These are phyloP conservation scores for Pteromalus puparum DNA, from an alignment of 1,140 invertebrate species.

Conservation along the genomic window DNA sequence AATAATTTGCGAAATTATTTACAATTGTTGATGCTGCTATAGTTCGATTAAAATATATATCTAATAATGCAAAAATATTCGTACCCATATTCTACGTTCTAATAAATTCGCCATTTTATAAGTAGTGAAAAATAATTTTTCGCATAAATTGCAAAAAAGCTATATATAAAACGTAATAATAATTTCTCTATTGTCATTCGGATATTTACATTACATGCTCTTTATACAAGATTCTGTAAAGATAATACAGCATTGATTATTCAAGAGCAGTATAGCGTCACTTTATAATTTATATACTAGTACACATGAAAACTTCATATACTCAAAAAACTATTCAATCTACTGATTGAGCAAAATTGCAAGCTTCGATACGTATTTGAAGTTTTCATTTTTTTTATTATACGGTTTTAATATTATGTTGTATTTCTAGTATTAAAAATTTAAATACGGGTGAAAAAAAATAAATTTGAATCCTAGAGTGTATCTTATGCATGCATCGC, in stretches of 20 bases:
- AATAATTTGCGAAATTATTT: constrained; percentile 1
- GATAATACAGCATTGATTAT: constrained; percentile 48
- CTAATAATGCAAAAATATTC: constrained; percentile 5
- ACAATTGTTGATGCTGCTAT: neutral
- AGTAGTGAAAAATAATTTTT: neutral
- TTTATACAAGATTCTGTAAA: constrained; percentile 1
- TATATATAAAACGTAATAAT: neutral
- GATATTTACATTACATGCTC: constrained; percentile 4
- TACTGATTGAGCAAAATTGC: neutral
- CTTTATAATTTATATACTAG: constrained; percentile 29
- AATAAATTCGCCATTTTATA: neutral
- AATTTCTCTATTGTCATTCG: neutral
- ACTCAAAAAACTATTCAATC: neutral
- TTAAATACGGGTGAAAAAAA: constrained; percentile 62
- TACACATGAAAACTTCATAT: constrained; percentile 39
- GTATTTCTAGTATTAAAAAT: constrained; percentile 53
- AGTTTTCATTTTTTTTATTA: constrained; percentile 36
- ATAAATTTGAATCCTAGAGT: constrained; percentile 74
- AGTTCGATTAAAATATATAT: neutral
- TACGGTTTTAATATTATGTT: constrained; percentile 7
- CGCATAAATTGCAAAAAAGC: neutral
- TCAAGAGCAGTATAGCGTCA: constrained; percentile 6
- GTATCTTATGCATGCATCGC: constrained; percentile 65
- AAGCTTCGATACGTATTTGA: constrained; percentile 6
- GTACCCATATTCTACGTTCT: neutral